phyloP scores from a whole-genome alignment of 2,113 vertebrate species.

The Tenrec ecaudatus region DNA sequence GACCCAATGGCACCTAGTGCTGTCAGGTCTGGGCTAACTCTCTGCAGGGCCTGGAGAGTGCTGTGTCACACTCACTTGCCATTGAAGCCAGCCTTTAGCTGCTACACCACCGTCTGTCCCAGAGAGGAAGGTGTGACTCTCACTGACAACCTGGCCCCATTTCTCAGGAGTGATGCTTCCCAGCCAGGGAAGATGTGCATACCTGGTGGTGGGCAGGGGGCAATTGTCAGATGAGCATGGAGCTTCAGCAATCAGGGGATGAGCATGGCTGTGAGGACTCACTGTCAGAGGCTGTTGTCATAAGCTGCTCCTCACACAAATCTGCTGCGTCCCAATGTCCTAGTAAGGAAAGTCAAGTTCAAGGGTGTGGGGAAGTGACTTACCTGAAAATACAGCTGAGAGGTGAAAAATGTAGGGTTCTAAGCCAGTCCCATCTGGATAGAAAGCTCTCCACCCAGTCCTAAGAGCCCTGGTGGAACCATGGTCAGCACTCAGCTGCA shows the following conservation, averaged over 20 bases:
- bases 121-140: background rate
- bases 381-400: background rate
- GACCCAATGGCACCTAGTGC: too few species aligned
- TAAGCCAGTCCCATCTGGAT: background rate
- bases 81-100: accelerated
- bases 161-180: background rate
- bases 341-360: background rate
- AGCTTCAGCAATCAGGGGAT: background rate
- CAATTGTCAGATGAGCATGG: background rate
- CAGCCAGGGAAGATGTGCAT: background rate
- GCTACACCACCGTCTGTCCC: background rate
- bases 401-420: background rate
- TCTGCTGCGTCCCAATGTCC: background rate
- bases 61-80: background rate
- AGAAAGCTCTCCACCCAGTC: too few species aligned
- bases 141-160: background rate
- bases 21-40: accelerated
- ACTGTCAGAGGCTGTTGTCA: background rate
- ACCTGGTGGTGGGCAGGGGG: background rate
- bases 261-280: background rate
- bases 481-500: too few species aligned
- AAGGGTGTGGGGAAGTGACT: background rate
- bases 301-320: background rate
- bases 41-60: background rate
- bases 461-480: too few species aligned